Evolutionary conservation across 37 sponge, comb jelly and placozoan species (phyloP), one percentile per base, ranked within the genome.

Genomic region (Spongilla lacustris): DNA sequence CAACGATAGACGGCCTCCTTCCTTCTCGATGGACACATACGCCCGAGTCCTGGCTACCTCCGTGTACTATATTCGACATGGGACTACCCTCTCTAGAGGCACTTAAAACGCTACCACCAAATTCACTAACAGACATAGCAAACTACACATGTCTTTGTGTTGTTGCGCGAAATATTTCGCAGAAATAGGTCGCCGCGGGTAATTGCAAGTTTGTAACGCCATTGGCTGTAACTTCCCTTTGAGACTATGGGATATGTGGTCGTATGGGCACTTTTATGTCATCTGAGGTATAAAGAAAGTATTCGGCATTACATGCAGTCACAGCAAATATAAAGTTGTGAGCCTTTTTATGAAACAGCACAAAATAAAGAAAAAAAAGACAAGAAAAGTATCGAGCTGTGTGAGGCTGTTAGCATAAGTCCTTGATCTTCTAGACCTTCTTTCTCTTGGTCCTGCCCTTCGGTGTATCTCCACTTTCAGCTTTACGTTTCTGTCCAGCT

Each of bases 401-500:
- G 36, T 32, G 66, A 50, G 29, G 26, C 19, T 23, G 66, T 29
- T 50, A 14, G 68, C 10, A 31, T 17, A 58, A 17, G 21, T 24
- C 49, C 81, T 29, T 28, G 31, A 72, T 25, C 36, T 36, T 25
- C 76, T 75, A 87, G 13, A 80, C 36, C 71, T 78, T 91, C 75
- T 77, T 91, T 50, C 80, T 91, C 85, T 92, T 92, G 1, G 75
- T 29, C 34, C 89, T 36, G 2, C 92, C 89, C 79, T 85, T 72
- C 4, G 31, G 81, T 58, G 88, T 27, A 8, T 83, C 88, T 10
- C 74, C 81, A 37, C 73, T 38, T 28, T 84, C 92, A 31, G 73
- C 78, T 76, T 84, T 92, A 24, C 92, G 73, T 58, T 92, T 92
- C 81, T 92, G 92, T 19, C 88, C 92, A 73, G 80, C 81, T 30